Base-by-base conservation (phyloP, 30 jellyfish, hydroid and myxozoan genomes). In the Phacellophora camtschatica region DNA sequence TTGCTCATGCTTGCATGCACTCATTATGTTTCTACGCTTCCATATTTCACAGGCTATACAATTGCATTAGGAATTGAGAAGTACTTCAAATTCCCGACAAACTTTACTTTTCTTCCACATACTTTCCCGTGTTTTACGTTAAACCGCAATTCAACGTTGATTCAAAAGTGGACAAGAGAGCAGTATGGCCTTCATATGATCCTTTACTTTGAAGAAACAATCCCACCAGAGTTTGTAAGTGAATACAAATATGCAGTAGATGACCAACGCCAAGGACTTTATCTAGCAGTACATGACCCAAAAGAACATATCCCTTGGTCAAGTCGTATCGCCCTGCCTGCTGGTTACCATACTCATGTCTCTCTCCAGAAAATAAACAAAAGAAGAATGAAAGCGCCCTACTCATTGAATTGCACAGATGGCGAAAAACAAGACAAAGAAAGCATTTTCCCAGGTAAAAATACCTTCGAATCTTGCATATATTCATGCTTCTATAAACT, bases 111-210 rank as follows among this genome's bases (percentile, higher is more conserved):
- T 5, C 30, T 54, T 15, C 85, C 85, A 58, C 16, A 51, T 24
- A 20, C 13, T 18, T 71, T 20, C 32, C 85, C 73, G 8, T 71
- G 85, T 20, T 71, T 71, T 27, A 71, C 85, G 30, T 37, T 71
- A 19, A 71, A 71, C 73, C 29, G 85, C 20, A 36, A 50, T 16
- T 41, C 59, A 11, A 46, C 27, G 10, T 36, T 71, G 7, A 20
- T 19, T 27, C 85, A 71, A 36, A 1, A 24, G 1, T 5, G 29
- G 29, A 55, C 15, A 5, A 61, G 85, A 4, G 85, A 49, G 55
- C 20, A 24, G 8, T 24, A 22, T 11, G 85, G 73, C 8, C 19
- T 71, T 32, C 63, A 48, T 1, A 49, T 49, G 85, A 50, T 71
- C 16, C 30, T 71, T 5, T 27, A 71, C 42, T 1, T 23, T 16